Percentiles rank a stretch among this genome's conserved stretches.
phyloP scores from a whole-genome alignment of 2,797 vertebrate genomes.

The Ataeniobius toweri region DNA sequence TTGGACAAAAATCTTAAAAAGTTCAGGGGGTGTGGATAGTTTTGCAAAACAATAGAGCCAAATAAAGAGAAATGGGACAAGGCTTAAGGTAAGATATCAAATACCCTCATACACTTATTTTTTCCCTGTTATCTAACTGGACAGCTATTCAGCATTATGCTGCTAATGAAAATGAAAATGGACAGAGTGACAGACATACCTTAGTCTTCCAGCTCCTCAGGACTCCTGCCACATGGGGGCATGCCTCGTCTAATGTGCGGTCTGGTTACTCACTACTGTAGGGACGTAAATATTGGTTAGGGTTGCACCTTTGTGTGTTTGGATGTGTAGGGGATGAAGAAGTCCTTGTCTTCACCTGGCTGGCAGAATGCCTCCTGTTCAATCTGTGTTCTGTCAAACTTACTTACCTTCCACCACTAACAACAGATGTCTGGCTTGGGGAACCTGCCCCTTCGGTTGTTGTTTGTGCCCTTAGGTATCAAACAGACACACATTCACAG shows the following conservation, averaged over 20 bases:
- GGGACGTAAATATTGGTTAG: conserved; percentile 21
- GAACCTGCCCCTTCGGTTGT: conserved; percentile 75
- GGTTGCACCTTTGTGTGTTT: background rate
- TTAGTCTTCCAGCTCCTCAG: conserved; percentile 38
- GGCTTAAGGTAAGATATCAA: conserved; percentile 15
- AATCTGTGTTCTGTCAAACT: conserved; percentile 80
- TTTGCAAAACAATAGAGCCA: background rate
- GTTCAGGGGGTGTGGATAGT: no score
- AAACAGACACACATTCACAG: conserved; percentile 27
- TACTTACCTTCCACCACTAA: conserved; percentile 76
- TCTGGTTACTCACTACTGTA: conserved; percentile 23
- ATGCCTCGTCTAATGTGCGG: conserved; percentile 44
- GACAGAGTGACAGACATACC: conserved; percentile 27
- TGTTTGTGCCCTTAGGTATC: conserved; percentile 74
- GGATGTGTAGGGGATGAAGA: conserved; percentile 33
- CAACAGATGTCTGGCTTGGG: conserved; percentile 76
- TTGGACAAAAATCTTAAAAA: background rate
- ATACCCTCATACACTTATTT: conserved; percentile 11
- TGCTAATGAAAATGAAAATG: conserved; percentile 36
- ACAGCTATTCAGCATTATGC: conserved; percentile 21
- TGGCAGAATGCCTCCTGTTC: conserved; percentile 79
- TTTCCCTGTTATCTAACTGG: conserved; percentile 12
- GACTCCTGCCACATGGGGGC: conserved; percentile 54
- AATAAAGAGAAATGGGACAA: conserved; percentile 6
- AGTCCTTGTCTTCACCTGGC: conserved; percentile 55